Percentiles rank a stretch among this genome's conserved stretches.
These are phyloP conservation scores for Sebastes iracundus DNA, from an alignment of 2,797 vertebrate species.

Conservation along the genomic window DNA sequence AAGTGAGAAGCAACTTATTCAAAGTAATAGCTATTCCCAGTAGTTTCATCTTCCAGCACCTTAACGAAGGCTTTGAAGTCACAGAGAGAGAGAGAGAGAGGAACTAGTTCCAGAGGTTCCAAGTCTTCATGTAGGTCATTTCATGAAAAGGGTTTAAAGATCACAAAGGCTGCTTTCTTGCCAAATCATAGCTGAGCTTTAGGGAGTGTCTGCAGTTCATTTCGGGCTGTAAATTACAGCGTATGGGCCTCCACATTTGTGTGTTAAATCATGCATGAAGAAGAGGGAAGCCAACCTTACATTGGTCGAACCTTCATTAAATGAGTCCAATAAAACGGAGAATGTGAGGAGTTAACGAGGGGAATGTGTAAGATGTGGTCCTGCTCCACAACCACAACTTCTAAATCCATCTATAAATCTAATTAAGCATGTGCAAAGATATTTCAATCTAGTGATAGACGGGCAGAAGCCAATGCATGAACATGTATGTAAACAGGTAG, in stretches of 20 bases:
- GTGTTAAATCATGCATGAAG: slow-evolving; percentile 48
- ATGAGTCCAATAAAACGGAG: not conserved
- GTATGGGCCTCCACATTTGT: slow-evolving; percentile 13
- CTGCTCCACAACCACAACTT: not conserved
- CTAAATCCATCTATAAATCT: not conserved
- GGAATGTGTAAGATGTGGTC: not conserved
- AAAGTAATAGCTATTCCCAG: slow-evolving; percentile 53
- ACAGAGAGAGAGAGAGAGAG: not conserved
- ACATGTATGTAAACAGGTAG: not conserved
- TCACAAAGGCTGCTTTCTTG: slow-evolving; percentile 54
- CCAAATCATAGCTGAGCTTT: slow-evolving; percentile 20
- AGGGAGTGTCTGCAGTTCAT: slow-evolving; percentile 22
- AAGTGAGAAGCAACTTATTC: slow-evolving; percentile 46
- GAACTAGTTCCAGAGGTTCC: slow-evolving; percentile 30
- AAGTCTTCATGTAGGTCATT: slow-evolving; percentile 54
- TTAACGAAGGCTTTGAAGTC: slow-evolving; percentile 54
- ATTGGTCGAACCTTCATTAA: slow-evolving; percentile 18
- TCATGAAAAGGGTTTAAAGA: slow-evolving; percentile 56
- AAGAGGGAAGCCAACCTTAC: slow-evolving; percentile 25
- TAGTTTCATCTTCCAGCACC: slow-evolving; percentile 44
- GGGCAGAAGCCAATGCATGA: not conserved
- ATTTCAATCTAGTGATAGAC: not conserved
- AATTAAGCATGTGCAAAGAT: not conserved
- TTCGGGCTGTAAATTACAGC: slow-evolving; percentile 28
- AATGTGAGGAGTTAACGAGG: not conserved